Evolutionary conservation across 2,797 vertebrate species (phyloP), one percentile per base, ranked within the genome.

Genomic region (Alauda arvensis): DNA sequence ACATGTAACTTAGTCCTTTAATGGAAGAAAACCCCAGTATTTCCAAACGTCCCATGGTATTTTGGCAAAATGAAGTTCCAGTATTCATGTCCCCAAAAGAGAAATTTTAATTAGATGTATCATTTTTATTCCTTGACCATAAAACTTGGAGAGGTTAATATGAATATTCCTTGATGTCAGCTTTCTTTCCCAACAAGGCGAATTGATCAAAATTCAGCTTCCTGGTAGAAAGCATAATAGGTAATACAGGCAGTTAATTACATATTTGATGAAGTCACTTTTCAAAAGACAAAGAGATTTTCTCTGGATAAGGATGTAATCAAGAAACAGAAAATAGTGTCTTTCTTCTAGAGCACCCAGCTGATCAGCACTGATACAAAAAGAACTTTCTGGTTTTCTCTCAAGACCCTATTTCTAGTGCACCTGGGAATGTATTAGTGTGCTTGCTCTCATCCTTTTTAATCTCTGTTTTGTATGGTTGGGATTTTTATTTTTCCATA

Each of bases 1-100:
- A 61, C 14, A 71, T 19, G 3, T 28, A 60, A 60, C 14, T 40
- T 56, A 28, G 6, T 57, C 7, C 7, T 59, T 76, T 66, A 37
- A 46, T 23, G 34, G 29, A 67, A 66, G 39, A 42, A 42, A 0
- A 1, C 3, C 2, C 21, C 21, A 61, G 3, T 10, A 63, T 37
- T 24, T 60, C 17, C 12, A 46, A 43, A 8, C 15, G 8, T 29
- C 10, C 26, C 18, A 23, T 0, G 2, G 14, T 37, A 14, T 34
- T 51, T 48, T 59, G 24, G 17, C 34, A 59, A 83, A 85, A 77
- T 26, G 10, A 26, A 69, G 8, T 59, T 74, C 42, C 26, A 29
- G 18, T 24, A 79, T 24, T 18, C 24, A 59, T 17, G 12, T 31
- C 15, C 14, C 45, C 14, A 51, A 60, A 17, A 9, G 7, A 79